Evolutionary conservation across 2,113 vertebrate genomes (phyloP).

Genomic region (Siphamia tubifer): DNA sequence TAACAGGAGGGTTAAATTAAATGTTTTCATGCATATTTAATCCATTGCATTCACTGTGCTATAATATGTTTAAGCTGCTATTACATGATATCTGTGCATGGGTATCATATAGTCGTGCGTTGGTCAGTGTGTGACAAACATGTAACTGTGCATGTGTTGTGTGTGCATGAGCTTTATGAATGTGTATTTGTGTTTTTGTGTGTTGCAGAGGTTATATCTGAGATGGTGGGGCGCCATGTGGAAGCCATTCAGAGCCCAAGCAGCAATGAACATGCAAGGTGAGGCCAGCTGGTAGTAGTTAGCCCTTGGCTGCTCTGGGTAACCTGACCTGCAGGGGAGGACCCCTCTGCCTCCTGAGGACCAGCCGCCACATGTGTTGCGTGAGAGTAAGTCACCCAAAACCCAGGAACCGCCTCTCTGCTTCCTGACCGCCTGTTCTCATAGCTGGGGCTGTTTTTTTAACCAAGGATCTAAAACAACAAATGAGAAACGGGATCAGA

Average conservation of each 20-base stretch:
- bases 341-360: constrained; percentile 64
- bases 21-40: too few relatives aligned
- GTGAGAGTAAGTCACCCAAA: constrained; percentile 73
- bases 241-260: constrained; percentile 70
- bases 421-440: constrained; percentile 60
- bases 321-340: constrained; percentile 71
- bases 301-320: constrained; percentile 69
- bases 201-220: constrained; percentile 49
- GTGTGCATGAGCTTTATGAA: constrained; percentile 10
- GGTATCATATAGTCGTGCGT: neutral
- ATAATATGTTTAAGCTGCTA: too few relatives aligned
- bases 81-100: neutral
- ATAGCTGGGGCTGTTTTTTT: constrained; percentile 42
- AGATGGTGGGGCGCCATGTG: constrained; percentile 66
- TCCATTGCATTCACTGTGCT: too few relatives aligned
- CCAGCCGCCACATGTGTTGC: constrained; percentile 74
- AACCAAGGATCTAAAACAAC: constrained; percentile 62
- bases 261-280: constrained; percentile 54
- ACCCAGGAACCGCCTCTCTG: constrained; percentile 56
- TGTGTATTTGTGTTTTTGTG: constrained; percentile 21
- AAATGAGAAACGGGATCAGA: constrained; percentile 51
- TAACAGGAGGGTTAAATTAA: too few relatives aligned
- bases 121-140: neutral
- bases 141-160: neutral
- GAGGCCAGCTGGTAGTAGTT: constrained; percentile 76